A percentile compares a stretch with the other conserved stretches of the same genome.
phyloP scores from a whole-genome alignment of 2,113 vertebrate species.

The human region GRCh38 chr2:211394001-211394500 shows the following conservation, averaged over 20 bases:
- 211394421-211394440: not conserved
- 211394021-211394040: not conserved
- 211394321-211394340: not conserved
- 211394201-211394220: slow-evolving; percentile 11
- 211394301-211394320: not conserved
- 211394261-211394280: not conserved
- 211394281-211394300: not conserved
- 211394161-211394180: not conserved
- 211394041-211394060: slow-evolving; percentile 13
- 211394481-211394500: not conserved
- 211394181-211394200: not conserved
- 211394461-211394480: not conserved
- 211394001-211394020: slow-evolving; percentile 11
- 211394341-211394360: not conserved
- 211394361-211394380: not conserved
- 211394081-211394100: slow-evolving; percentile 8
- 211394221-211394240: not conserved
- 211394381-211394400: not conserved
- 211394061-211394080: not conserved
- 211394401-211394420: not conserved
- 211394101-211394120: slow-evolving; percentile 28
- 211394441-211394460: not conserved
- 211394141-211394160: not conserved
- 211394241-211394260: not conserved
- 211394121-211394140: not conserved